A percentile compares a stretch with the other conserved stretches of the same genome.
phyloP scores from a whole-genome alignment of 2,113 vertebrate species.

The Carassius carassius region DNA sequence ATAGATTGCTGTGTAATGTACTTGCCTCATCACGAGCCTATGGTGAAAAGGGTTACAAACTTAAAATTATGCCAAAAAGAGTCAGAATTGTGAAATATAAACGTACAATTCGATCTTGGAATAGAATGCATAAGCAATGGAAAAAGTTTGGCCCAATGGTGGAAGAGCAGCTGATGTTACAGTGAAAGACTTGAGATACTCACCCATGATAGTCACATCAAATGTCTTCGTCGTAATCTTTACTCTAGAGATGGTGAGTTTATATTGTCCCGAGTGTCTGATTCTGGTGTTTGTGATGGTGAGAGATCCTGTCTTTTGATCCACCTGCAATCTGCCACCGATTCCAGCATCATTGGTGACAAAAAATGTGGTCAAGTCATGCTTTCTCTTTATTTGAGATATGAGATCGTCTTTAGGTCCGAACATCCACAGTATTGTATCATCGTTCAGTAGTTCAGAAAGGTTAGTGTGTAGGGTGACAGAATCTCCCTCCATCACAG shows the following conservation, averaged over 20 bases:
- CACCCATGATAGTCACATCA: neutral
- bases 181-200: neutral
- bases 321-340: neutral
- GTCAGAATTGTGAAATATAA: too few relatives aligned
- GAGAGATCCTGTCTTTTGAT: slow-evolving; percentile 4
- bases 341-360: neutral
- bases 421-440: neutral
- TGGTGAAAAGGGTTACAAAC: too few relatives aligned
- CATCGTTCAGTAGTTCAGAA: neutral
- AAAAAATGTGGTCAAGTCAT: too few relatives aligned
- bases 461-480: slow-evolving; percentile 7
- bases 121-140: neutral
- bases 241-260: neutral
- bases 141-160: neutral
- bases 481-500: slow-evolving; percentile 2
- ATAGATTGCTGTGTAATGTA: too few relatives aligned
- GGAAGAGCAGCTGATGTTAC: too few relatives aligned
- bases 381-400: neutral
- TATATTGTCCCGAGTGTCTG: neutral
- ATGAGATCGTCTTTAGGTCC: neutral
- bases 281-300: neutral
- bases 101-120: too few relatives aligned
- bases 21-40: too few relatives aligned
- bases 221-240: neutral
- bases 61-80: too few relatives aligned